Evolutionary conservation across 2,797 vertebrate genomes (phyloP).

Genomic region (Vultur gryphus): DNA sequence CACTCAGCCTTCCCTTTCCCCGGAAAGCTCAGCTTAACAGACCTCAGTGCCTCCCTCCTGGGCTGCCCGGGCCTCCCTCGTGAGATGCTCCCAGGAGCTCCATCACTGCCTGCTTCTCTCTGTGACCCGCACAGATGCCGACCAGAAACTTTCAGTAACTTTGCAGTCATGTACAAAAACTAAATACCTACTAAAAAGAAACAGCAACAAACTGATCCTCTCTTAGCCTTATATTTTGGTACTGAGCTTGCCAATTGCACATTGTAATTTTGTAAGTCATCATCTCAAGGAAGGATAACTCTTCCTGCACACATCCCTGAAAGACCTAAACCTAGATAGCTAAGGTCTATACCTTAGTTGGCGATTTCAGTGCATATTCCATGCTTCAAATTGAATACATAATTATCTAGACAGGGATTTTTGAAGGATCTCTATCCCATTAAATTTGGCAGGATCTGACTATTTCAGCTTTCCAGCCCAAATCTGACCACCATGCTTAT

Average conservation of each 20-base stretch:
- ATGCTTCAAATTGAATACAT: not conserved
- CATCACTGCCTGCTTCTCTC: not conserved
- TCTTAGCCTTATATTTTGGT: not conserved
- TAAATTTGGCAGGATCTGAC: not conserved
- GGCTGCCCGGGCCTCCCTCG: not conserved
- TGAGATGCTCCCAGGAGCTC: not conserved
- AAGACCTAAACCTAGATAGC: not conserved
- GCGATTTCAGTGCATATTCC: not conserved
- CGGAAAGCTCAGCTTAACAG: not conserved
- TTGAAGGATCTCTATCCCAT: not conserved
- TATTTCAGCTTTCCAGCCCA: not conserved
- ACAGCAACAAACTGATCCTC: not conserved
- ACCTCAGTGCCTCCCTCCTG: not conserved
- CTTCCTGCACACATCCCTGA: not conserved
- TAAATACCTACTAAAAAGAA: not conserved
- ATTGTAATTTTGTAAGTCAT: rapidly evolving
- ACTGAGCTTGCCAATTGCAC: not conserved
- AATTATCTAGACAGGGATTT: not conserved
- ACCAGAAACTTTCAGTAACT: not conserved
- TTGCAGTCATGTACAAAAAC: too few species aligned
- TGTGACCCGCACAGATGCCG: not conserved
- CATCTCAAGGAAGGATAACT: not conserved
- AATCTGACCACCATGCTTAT: rapidly evolving
- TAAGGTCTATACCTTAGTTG: rapidly evolving
- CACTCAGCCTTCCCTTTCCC: not conserved